Percentiles rank a stretch among this genome's conserved stretches.
These are phyloP conservation scores for Ceramica pisi DNA, from an alignment of 2,888 invertebrate species.

Conservation along the genomic window DNA sequence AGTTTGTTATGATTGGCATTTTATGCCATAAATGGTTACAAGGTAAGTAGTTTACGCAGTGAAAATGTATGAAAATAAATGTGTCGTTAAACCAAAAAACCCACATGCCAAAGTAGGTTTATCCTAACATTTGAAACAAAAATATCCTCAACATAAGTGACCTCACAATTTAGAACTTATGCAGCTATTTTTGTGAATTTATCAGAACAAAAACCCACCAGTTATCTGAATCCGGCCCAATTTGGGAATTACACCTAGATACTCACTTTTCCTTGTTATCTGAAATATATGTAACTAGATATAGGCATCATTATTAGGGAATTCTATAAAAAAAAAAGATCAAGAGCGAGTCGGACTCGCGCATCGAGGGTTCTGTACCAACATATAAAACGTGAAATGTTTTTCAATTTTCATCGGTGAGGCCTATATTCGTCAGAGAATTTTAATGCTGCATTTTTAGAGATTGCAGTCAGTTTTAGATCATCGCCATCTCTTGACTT, in stretches of 20 bases:
- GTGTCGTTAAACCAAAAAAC: not conserved
- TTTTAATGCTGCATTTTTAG: too few relatives aligned
- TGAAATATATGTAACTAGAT: not conserved
- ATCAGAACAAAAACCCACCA: not conserved
- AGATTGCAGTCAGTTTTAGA: too few relatives aligned
- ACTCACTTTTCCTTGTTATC: not conserved
- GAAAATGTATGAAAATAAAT: not conserved
- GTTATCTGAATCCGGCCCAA: not conserved
- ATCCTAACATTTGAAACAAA: not conserved
- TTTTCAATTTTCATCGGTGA: too few relatives aligned
- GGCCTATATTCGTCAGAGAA: too few relatives aligned
- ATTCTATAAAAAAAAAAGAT: not conserved
- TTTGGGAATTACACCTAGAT: not conserved
- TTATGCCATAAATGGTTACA: not conserved
- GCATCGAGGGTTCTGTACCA: too few relatives aligned
- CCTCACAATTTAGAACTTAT: not conserved
- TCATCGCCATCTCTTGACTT: too few relatives aligned
- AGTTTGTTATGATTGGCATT: constrained; percentile 1
- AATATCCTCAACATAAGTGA: not conserved
- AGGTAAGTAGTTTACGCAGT: not conserved
- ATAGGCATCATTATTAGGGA: not conserved
- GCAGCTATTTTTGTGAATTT: not conserved
- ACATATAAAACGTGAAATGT: too few relatives aligned
- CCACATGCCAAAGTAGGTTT: not conserved
- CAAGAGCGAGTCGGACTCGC: too few relatives aligned